Percentiles rank a stretch among this genome's conserved stretches.
These are phyloP conservation scores for Ganaspis sp. DNA, from an alignment of 1,140 invertebrate genomes.

Conservation along the genomic window DNA sequence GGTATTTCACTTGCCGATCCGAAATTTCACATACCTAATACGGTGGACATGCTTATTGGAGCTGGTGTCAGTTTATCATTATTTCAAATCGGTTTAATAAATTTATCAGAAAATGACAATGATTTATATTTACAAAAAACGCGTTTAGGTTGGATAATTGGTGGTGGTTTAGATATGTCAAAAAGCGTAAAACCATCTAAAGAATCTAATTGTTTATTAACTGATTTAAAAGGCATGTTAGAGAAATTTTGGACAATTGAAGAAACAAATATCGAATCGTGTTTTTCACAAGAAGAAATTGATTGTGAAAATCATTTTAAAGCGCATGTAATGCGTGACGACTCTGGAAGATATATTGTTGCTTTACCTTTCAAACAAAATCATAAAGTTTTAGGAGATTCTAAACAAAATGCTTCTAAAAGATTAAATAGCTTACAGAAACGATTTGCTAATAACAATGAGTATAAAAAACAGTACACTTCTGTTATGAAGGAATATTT, in stretches of 20 bases:
- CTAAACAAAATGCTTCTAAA: constrained; percentile 19
- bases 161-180: neutral
- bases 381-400: constrained; percentile 23
- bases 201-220: neutral
- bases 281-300: too few species aligned
- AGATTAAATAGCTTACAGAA: constrained; percentile 34
- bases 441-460: constrained; percentile 17
- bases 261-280: constrained; percentile 14
- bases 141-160: constrained; percentile 35
- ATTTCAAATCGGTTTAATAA: constrained; percentile 36
- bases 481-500: constrained; percentile 36
- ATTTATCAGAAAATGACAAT: neutral
- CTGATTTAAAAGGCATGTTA: neutral
- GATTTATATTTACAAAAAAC: constrained; percentile 41
- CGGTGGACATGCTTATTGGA: constrained; percentile 38
- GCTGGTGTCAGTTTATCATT: too few species aligned
- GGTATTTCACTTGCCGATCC: constrained; percentile 36
- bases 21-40: constrained; percentile 33
- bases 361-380: constrained; percentile 35
- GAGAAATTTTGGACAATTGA: constrained; percentile 39
- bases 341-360: constrained; percentile 36
- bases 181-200: neutral
- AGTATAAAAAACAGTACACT: constrained; percentile 31
- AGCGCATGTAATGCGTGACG: neutral
- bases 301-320: constrained; percentile 37